A percentile compares a stretch with the other conserved stretches of the same genome.
phyloP scores from a whole-genome alignment of 2,888 invertebrate genomes.

The Dynastes maya region DNA sequence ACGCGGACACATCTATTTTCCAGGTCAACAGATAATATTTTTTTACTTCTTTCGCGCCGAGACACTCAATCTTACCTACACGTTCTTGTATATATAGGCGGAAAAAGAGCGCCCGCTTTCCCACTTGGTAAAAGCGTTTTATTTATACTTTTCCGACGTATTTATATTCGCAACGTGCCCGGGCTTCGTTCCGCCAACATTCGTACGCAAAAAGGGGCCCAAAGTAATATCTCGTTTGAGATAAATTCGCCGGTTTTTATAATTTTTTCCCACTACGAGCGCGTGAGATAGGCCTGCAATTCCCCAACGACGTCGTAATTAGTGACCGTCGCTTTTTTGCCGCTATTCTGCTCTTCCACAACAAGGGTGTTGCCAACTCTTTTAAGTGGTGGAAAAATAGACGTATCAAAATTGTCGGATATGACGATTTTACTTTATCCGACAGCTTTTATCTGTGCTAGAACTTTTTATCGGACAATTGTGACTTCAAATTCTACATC shows the following conservation, averaged over 20 bases:
- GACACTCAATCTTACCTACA: slow-evolving; percentile 39
- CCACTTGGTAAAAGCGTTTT: slow-evolving; percentile 40
- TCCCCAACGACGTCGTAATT: slow-evolving; percentile 43
- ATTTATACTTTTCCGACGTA: slow-evolving; percentile 40
- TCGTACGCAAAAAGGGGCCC: slow-evolving; percentile 24
- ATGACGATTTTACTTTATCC: slow-evolving; percentile 16
- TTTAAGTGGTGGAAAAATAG: slow-evolving; percentile 19
- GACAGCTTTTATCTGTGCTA: neutral
- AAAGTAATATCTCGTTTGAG: slow-evolving; percentile 38
- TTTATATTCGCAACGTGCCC: slow-evolving; percentile 31
- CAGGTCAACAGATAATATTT: slow-evolving; percentile 45
- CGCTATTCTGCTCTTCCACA: slow-evolving; percentile 11
- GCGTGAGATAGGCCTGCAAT: slow-evolving; percentile 30
- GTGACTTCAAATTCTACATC: neutral
- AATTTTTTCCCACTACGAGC: slow-evolving; percentile 28
- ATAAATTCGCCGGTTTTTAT: slow-evolving; percentile 40
- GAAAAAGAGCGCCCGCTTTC: slow-evolving; percentile 24
- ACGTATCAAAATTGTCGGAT: neutral
- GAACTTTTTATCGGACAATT: neutral
- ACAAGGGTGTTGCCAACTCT: slow-evolving; percentile 16
- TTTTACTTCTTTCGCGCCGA: slow-evolving; percentile 25
- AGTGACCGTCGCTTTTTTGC: slow-evolving; percentile 23
- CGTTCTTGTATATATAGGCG: slow-evolving; percentile 7
- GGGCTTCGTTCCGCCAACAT: slow-evolving; percentile 3
- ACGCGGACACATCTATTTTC: slow-evolving; percentile 37